Conservation (phyloP, 2,797 vertebrate species). For the Lacerta bilineata region DNA sequence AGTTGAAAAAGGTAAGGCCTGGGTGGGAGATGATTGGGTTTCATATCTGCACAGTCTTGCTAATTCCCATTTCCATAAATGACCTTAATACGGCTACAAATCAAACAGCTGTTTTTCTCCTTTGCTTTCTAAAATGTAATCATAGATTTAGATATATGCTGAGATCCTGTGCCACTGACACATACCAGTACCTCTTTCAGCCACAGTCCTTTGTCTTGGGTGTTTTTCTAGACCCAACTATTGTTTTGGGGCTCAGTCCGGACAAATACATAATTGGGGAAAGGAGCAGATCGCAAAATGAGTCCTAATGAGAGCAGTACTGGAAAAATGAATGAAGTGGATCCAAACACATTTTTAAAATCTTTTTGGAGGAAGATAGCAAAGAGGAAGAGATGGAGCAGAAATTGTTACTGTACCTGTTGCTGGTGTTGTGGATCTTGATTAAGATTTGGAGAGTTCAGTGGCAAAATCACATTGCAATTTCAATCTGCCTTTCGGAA, state of each 20-base stretch:
- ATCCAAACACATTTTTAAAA: not conserved
- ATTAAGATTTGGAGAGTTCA: not conserved
- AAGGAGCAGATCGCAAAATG: not conserved
- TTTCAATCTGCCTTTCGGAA: not conserved
- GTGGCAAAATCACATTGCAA: not conserved
- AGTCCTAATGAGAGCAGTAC: not conserved
- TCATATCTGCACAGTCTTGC: not conserved
- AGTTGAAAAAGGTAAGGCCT: slow-evolving; percentile 92
- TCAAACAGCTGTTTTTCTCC: not conserved
- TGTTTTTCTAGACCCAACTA: too few relatives aligned
- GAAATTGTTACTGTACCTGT: not conserved
- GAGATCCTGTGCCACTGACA: not conserved
- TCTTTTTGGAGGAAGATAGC: not conserved
- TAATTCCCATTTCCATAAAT: not conserved
- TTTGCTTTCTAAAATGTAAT: not conserved
- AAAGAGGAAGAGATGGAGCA: not conserved
- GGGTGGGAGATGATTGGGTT: not conserved
- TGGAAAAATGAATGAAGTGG: not conserved
- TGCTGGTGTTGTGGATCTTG: not conserved
- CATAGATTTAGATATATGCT: not conserved
- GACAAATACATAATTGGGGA: too few relatives aligned
- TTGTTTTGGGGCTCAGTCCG: too few relatives aligned
- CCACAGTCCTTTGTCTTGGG: not conserved
- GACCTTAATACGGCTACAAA: not conserved
- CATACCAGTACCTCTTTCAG: not conserved